Evolutionary conservation across 2,113 vertebrate species (phyloP).

Genomic region (Condylura cristata): DNA sequence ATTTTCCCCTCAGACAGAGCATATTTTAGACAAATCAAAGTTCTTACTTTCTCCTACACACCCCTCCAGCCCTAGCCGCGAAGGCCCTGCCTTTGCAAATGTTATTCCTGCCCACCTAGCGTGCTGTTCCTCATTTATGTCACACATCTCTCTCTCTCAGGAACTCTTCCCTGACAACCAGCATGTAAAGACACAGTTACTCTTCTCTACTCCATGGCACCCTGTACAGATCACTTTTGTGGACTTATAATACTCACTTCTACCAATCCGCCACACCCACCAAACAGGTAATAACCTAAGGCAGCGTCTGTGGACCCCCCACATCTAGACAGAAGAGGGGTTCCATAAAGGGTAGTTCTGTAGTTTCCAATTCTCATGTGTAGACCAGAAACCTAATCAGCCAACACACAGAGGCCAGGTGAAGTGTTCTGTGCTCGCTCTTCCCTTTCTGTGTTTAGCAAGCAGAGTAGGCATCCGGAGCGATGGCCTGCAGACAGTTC

Average conservation of each 20-base stretch:
- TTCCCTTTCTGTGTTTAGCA: constrained; percentile 5
- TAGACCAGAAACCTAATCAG: constrained; percentile 49
- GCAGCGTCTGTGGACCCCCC: neutral
- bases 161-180: neutral
- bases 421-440: constrained; percentile 27
- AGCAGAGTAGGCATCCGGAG: neutral
- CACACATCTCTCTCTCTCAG: neutral
- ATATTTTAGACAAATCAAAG: neutral
- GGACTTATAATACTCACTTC: neutral
- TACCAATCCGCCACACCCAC: neutral
- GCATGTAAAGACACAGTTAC: neutral
- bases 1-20: neutral
- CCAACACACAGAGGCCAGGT: constrained; percentile 21
- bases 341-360: neutral
- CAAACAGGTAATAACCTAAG: neutral
- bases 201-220: neutral
- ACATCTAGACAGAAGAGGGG: neutral
- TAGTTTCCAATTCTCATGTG: constrained; percentile 36
- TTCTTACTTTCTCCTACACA: neutral
- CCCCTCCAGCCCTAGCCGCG: neutral
- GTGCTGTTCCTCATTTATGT: neutral
- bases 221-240: neutral
- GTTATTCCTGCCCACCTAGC: neutral
- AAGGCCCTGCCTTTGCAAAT: neutral
- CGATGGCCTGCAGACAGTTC: neutral